These are phyloP conservation scores for Labeo catla DNA, from an alignment of 2,113 vertebrate species.

Conservation along the genomic window DNA sequence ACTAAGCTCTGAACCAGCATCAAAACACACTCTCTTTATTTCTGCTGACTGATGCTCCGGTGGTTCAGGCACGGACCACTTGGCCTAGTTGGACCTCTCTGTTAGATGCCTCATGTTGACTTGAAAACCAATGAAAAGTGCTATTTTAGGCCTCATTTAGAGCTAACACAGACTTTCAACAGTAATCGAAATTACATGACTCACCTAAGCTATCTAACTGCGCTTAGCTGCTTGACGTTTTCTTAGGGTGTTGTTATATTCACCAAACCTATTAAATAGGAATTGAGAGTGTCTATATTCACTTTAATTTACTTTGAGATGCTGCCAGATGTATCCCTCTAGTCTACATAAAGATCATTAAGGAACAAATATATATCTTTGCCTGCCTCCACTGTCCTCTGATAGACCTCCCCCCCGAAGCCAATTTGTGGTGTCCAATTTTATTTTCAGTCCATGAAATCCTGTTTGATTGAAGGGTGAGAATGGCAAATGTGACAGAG, in stretches of 20 bases:
- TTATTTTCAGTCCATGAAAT: constrained; percentile 19
- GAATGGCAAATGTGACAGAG: constrained; percentile 1
- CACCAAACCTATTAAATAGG: neutral
- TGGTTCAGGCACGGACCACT: constrained; percentile 11
- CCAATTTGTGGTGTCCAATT: neutral
- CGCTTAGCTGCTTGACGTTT: neutral
- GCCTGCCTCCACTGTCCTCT: neutral
- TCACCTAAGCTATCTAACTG: neutral
- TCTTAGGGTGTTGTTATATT: neutral
- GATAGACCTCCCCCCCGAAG: neutral
- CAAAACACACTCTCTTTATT: neutral
- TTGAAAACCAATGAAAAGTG: constrained; percentile 37
- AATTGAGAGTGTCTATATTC: neutral
- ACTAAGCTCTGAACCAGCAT: neutral
- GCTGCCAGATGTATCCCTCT: neutral
- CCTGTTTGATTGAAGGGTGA: constrained; percentile 15
- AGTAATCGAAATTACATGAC: neutral
- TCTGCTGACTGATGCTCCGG: constrained; percentile 1
- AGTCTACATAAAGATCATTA: constrained; percentile 3
- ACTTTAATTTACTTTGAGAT: neutral
- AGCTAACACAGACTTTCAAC: neutral
- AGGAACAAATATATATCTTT: neutral
- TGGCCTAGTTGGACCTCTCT: constrained; percentile 9
- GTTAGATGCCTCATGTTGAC: constrained; percentile 8
- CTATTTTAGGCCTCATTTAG: constrained; percentile 1